These are phyloP conservation scores for Heliconius sara DNA, from an alignment of 2,888 invertebrate genomes.

Conservation along the genomic window DNA sequence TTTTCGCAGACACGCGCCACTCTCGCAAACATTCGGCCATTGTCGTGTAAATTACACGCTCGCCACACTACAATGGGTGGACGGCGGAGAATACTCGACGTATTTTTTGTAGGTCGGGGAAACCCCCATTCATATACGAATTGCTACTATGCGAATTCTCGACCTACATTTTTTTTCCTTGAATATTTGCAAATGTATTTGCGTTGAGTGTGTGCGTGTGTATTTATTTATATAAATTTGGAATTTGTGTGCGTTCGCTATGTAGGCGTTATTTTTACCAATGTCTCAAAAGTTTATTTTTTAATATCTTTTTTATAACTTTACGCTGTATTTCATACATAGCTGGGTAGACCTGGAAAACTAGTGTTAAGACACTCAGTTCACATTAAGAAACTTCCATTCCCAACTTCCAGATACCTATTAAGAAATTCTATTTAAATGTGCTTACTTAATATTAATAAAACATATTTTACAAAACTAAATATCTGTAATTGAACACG, in stretches of 20 bases:
- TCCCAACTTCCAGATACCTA: not conserved
- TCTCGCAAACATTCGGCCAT: constrained; percentile 60
- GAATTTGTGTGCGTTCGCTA: not conserved
- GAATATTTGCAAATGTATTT: constrained; percentile 32
- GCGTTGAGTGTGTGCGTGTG: constrained; percentile 36
- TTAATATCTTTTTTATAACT: not conserved
- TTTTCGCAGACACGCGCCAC: constrained; percentile 67
- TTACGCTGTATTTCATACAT: no score
- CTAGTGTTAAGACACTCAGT: no score
- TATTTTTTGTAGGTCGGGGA: constrained; percentile 78
- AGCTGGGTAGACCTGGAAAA: no score
- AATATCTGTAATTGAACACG: constrained; percentile 45
- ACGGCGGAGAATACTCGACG: constrained; percentile 62
- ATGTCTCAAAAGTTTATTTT: not conserved
- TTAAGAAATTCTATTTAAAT: not conserved
- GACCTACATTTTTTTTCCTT: constrained; percentile 53
- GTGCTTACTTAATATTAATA: constrained; percentile 1
- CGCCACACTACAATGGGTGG: constrained; percentile 72
- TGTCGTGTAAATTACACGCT: constrained; percentile 76
- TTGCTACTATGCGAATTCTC: constrained; percentile 51
- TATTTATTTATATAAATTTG: not conserved
- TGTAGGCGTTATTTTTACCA: not conserved
- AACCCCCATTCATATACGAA: constrained; percentile 65
- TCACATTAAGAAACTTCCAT: no score
- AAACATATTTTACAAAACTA: constrained; percentile 15